A percentile compares a stretch with the other conserved stretches of the same genome.
These are phyloP conservation scores for Phymorhynchus buccinoides DNA, from an alignment of 1,140 invertebrate genomes.

Conservation along the genomic window DNA sequence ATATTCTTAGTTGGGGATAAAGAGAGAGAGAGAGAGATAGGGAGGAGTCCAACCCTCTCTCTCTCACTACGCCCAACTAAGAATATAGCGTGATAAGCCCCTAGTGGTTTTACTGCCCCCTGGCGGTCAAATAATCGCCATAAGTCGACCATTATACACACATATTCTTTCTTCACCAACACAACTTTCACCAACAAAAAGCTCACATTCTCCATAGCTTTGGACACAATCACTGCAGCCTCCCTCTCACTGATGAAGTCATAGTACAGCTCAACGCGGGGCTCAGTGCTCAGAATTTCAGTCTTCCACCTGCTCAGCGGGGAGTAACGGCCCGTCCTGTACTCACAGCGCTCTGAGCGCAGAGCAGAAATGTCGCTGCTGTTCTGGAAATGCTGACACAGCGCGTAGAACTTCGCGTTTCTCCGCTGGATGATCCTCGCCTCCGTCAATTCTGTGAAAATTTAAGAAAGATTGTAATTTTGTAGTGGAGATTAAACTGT, in stretches of 20 bases:
- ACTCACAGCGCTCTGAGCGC: slow-evolving; percentile 12
- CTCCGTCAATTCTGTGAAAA: neutral
- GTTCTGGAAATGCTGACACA: slow-evolving; percentile 21
- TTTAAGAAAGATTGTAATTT: too few relatives aligned
- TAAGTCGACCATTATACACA: too few relatives aligned
- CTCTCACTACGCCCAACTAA: too few relatives aligned
- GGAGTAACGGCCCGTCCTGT: neutral
- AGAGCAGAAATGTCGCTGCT: neutral
- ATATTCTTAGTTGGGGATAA: too few relatives aligned
- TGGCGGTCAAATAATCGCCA: too few relatives aligned
- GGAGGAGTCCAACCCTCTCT: too few relatives aligned
- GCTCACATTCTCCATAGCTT: slow-evolving; percentile 19
- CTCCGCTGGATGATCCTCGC: neutral
- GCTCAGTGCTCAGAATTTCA: slow-evolving; percentile 25
- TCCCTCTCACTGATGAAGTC: slow-evolving; percentile 35
- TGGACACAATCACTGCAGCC: slow-evolving; percentile 9
- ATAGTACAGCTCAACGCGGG: slow-evolving; percentile 16
- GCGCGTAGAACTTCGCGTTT: slow-evolving; percentile 21
- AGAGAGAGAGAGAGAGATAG: too few relatives aligned
- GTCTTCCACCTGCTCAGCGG: slow-evolving; percentile 34
- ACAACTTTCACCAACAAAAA: too few relatives aligned
- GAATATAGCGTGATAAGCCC: too few relatives aligned
- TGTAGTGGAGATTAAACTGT: too few relatives aligned
- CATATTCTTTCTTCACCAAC: neutral
- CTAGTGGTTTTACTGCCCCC: too few relatives aligned